Percentiles rank a stretch among this genome's conserved stretches.
Conservation (phyloP, 1,140 invertebrate genomes). For the Theocolax elegans region DNA sequence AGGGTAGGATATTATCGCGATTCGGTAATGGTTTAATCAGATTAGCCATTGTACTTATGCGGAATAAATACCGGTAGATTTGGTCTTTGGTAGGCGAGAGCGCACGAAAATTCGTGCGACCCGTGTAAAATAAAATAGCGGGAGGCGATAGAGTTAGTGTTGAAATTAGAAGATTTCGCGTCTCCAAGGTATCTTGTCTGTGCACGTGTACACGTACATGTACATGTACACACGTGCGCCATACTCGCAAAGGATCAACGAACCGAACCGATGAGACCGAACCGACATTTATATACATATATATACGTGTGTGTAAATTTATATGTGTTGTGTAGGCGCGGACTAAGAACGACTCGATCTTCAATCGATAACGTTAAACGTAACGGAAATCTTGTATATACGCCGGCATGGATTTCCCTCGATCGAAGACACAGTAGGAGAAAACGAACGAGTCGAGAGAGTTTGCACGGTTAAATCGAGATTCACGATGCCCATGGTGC, state of each 20-base stretch:
- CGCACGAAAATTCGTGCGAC: slow-evolving; percentile 21
- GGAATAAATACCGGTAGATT: background rate
- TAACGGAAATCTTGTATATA: slow-evolving; percentile 55
- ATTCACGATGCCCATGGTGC: background rate
- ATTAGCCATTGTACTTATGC: background rate
- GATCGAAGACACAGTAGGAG: background rate
- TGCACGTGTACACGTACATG: no score
- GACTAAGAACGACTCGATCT: slow-evolving; percentile 22
- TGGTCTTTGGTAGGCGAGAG: no score
- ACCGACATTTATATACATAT: background rate
- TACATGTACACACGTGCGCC: no score
- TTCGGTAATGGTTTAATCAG: slow-evolving; percentile 11
- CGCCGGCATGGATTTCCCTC: slow-evolving; percentile 37
- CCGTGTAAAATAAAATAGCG: background rate
- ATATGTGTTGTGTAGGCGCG: slow-evolving; percentile 6
- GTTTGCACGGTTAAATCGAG: no score
- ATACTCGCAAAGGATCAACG: slow-evolving; percentile 43
- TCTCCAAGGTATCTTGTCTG: no score
- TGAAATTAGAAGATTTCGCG: slow-evolving; percentile 10
- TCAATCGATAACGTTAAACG: slow-evolving; percentile 53
- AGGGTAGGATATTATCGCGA: no score
- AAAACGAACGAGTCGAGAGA: background rate
- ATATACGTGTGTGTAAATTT: no score
- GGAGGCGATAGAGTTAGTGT: background rate
- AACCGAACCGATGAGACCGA: slow-evolving; percentile 41